These are phyloP conservation scores for Manis javanica DNA, from an alignment of 2,797 vertebrate genomes.

Conservation along the genomic window DNA sequence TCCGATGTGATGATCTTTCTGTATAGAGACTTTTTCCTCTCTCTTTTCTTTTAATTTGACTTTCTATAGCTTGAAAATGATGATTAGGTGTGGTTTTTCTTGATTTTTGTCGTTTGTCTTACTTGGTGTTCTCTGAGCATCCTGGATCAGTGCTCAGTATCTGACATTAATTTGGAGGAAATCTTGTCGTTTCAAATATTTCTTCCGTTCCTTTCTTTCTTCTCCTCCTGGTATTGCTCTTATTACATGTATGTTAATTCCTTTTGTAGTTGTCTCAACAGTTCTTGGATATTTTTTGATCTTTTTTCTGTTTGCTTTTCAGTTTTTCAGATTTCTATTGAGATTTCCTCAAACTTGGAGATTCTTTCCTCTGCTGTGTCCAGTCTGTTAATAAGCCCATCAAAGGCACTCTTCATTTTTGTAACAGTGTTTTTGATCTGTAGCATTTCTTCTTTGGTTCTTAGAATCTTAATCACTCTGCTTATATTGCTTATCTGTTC, in stretches of 20 bases:
- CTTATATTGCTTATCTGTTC: not conserved
- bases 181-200: not conserved
- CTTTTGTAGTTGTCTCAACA: not conserved
- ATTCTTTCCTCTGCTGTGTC: not conserved
- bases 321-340: not conserved
- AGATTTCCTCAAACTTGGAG: not conserved
- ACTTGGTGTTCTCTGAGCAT: not conserved
- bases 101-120: not conserved
- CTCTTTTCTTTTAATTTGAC: not conserved
- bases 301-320: not conserved
- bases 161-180: not conserved
- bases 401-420: not conserved
- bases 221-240: not conserved
- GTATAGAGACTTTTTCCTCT: not conserved
- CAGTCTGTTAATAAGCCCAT: not conserved
- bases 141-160: not conserved
- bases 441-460: not conserved
- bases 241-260: not conserved
- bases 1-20: not conserved
- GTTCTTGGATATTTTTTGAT: not conserved
- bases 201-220: not conserved
- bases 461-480: not conserved
- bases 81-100: not conserved
- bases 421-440: not conserved
- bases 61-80: not conserved